phyloP scores from a whole-genome alignment of 1,140 invertebrate genomes.

The Drosophila ironensis region DNA sequence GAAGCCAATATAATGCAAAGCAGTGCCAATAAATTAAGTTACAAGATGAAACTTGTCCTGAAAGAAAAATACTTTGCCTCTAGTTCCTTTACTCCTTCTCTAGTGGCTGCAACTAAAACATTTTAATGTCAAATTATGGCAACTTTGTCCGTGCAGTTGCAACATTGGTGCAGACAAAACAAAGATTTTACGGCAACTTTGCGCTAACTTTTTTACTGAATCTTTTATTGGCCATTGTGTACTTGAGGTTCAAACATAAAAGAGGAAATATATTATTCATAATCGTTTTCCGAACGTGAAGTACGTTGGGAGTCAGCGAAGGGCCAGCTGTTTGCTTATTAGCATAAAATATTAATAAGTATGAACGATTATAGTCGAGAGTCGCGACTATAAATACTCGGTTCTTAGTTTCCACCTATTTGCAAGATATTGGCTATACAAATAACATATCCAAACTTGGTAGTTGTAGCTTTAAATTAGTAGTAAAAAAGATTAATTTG shows the following conservation, averaged over 20 bases:
- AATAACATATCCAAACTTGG: too few relatives aligned
- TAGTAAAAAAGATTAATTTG: too few relatives aligned
- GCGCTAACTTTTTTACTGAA: conserved; percentile 8
- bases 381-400: too few relatives aligned
- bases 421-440: too few relatives aligned
- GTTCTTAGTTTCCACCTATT: too few relatives aligned
- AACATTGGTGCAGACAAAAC: conserved; percentile 17
- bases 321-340: too few relatives aligned
- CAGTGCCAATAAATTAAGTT: conserved; percentile 10
- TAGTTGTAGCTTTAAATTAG: too few relatives aligned
- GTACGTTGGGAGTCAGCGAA: too few relatives aligned
- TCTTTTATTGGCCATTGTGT: conserved; percentile 5
- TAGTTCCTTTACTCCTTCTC: conserved; percentile 5
- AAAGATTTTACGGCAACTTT: conserved; percentile 5
- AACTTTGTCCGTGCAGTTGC: conserved; percentile 52
- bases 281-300: neutral
- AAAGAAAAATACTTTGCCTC: neutral
- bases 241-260: neutral
- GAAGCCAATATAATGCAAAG: conserved; percentile 22
- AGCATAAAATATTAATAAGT: too few relatives aligned
- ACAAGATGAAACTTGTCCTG: conserved; percentile 2
- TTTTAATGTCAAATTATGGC: conserved; percentile 47
- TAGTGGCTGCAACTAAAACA: conserved; percentile 17
- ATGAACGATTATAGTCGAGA: too few relatives aligned
- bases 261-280: neutral